Conservation (phyloP, 2,113 vertebrate genomes). For the Sylvilagus bachmani region DNA sequence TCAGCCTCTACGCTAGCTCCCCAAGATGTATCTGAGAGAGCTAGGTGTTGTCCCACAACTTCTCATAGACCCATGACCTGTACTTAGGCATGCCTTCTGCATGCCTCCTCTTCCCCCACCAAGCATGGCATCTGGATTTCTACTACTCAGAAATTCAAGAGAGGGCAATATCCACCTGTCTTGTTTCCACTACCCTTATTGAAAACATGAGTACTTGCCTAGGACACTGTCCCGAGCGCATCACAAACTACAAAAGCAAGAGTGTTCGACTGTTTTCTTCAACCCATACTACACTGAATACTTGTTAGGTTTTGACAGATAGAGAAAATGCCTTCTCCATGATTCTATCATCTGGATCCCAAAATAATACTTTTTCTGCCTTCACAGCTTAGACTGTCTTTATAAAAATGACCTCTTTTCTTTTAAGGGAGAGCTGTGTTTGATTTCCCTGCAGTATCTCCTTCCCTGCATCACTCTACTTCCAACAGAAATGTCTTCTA, state of each 20-base stretch:
- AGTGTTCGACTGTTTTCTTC: not conserved
- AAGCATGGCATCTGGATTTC: not conserved
- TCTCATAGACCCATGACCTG: not conserved
- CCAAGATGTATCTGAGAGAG: not conserved
- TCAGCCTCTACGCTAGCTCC: not conserved
- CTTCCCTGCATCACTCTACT: not conserved
- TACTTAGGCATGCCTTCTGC: not conserved
- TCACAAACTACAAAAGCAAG: not conserved
- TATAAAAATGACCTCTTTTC: not conserved
- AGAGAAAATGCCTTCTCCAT: not conserved
- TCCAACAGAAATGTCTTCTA: not conserved
- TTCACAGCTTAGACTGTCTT: not conserved
- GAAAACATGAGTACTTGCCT: slow-evolving; percentile 12
- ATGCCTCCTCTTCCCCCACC: too few species aligned
- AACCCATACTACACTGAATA: not conserved
- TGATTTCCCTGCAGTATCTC: not conserved
- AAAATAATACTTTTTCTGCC: not conserved
- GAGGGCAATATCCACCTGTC: not conserved
- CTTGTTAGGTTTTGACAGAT: not conserved
- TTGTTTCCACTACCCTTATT: not conserved
- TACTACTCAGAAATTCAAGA: not conserved
- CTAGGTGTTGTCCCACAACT: not conserved
- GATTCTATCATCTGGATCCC: not conserved
- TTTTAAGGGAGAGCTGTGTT: not conserved
- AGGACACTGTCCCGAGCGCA: not conserved